phyloP scores from a whole-genome alignment of 2,888 invertebrate species.

The Altica lythri region DNA sequence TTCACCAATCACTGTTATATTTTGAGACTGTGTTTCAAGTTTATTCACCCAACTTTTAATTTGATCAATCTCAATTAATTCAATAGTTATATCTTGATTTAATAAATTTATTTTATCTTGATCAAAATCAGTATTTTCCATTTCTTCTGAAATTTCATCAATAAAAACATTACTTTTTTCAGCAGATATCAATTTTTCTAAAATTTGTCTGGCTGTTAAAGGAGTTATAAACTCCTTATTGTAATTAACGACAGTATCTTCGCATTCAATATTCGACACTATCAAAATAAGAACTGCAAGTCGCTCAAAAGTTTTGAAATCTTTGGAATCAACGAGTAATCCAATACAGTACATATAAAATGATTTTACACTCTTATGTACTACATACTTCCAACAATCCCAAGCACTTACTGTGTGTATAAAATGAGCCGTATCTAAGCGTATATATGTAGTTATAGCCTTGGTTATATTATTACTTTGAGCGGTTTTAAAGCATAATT shows the following conservation, averaged over 20 bases:
- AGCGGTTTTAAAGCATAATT: background rate
- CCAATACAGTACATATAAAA: background rate
- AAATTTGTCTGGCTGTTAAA: background rate
- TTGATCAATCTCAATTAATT: background rate
- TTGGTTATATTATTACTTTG: background rate
- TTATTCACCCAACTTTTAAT: background rate
- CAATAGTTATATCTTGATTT: background rate
- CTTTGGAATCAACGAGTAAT: background rate
- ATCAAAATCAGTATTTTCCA: background rate
- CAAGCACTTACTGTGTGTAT: background rate
- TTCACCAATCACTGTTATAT: background rate
- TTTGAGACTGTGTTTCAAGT: background rate
- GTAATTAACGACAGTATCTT: background rate
- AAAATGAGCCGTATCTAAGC: background rate
- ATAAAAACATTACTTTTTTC: background rate
- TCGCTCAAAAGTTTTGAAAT: background rate
- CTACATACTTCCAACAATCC: background rate
- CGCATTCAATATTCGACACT: background rate
- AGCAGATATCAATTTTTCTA: background rate
- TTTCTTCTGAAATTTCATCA: background rate
- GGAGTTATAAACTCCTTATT: background rate
- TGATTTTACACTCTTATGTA: background rate
- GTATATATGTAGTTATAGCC: background rate
- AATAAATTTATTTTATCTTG: background rate
- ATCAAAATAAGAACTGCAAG: background rate